These are phyloP conservation scores for Platycercus adscitus DNA, from an alignment of 2,113 vertebrate species.

Conservation along the genomic window DNA sequence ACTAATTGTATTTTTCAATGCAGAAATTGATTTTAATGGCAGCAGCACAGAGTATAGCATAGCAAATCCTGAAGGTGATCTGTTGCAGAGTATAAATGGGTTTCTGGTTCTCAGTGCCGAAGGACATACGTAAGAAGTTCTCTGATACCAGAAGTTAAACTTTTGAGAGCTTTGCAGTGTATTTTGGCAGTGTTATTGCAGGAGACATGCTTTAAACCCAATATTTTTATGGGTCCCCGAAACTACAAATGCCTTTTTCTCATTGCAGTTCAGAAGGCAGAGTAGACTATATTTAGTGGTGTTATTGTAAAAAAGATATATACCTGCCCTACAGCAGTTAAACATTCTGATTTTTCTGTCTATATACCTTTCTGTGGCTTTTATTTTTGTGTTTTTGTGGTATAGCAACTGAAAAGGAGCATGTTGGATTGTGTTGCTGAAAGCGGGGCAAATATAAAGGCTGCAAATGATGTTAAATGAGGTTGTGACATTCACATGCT, in stretches of 20 bases:
- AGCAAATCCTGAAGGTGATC: not conserved
- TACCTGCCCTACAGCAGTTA: conserved; percentile 21
- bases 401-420: not conserved
- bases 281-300: not conserved
- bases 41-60: not conserved
- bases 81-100: not conserved
- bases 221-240: not conserved
- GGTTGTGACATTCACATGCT: not conserved
- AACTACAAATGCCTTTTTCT: not conserved
- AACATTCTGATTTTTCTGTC: conserved; percentile 14
- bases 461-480: not conserved
- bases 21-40: not conserved
- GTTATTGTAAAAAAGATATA: conserved; percentile 5
- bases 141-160: not conserved
- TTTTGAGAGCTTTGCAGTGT: not conserved
- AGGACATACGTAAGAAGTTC: not conserved
- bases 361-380: not conserved
- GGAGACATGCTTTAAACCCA: not conserved
- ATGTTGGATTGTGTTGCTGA: not conserved
- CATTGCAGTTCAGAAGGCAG: not conserved
- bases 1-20: not conserved
- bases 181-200: not conserved
- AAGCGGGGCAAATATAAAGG: not conserved
- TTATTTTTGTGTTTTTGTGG: not conserved
- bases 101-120: not conserved